Evolutionary conservation across 2,797 vertebrate genomes (phyloP).

Genomic region (Poecilia gillii): DNA sequence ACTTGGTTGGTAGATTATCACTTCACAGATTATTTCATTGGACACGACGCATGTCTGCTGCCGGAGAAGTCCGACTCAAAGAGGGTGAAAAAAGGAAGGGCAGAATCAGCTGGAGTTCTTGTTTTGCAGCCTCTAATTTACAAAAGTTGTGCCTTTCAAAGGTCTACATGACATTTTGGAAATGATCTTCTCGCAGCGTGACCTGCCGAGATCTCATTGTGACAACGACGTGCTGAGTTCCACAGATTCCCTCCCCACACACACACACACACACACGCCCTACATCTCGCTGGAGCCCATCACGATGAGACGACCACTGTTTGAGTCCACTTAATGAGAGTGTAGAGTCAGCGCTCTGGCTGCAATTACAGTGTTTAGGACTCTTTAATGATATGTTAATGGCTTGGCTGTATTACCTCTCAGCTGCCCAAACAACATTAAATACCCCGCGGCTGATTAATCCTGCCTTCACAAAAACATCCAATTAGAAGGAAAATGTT

Average conservation of each 20-base stretch:
- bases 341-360: constrained; percentile 75
- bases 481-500: constrained; percentile 72
- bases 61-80: not conserved
- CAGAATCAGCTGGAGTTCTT: constrained; percentile 4
- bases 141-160: constrained; percentile 29
- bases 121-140: constrained; percentile 23
- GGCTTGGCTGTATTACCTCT: constrained; percentile 77
- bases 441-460: constrained; percentile 76
- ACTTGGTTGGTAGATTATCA: not conserved
- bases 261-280: constrained; percentile 2
- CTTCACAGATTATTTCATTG: not conserved
- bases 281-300: constrained; percentile 63
- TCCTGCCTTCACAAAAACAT: constrained; percentile 70
- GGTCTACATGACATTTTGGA: constrained; percentile 37
- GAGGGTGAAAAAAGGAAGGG: not conserved
- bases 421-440: constrained; percentile 82
- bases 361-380: constrained; percentile 74
- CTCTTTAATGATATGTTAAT: constrained; percentile 82
- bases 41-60: not conserved
- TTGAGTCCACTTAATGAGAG: constrained; percentile 71
- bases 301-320: constrained; percentile 53
- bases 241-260: constrained; percentile 41
- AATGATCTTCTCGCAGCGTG: constrained; percentile 47
- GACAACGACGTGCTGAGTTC: constrained; percentile 64
- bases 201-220: constrained; percentile 55